phyloP scores from a whole-genome alignment of 2,113 vertebrate genomes.

The Eurystomus gularis region DNA sequence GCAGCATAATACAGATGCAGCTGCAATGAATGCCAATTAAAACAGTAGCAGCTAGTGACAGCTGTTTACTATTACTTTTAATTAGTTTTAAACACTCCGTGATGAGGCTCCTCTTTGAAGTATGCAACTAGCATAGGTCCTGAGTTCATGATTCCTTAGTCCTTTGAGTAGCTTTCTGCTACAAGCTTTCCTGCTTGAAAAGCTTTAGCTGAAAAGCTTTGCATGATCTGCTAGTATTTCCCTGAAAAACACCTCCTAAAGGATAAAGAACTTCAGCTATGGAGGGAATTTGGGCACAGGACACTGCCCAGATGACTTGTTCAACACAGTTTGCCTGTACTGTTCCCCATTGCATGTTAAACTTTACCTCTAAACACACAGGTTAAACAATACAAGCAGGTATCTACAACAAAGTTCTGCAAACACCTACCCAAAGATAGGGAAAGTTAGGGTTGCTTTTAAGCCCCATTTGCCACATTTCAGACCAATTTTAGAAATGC shows the following conservation, averaged over 20 bases:
- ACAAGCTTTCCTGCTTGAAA: background rate
- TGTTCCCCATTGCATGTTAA: background rate
- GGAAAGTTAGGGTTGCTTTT: background rate
- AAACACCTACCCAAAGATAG: background rate
- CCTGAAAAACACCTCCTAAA: background rate
- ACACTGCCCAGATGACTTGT: background rate
- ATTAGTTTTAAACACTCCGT: slow-evolving; percentile 60
- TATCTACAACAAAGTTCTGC: background rate
- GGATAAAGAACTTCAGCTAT: background rate
- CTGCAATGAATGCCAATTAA: slow-evolving; percentile 40
- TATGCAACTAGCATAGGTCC: background rate
- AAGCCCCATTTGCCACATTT: background rate
- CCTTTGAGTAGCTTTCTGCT: background rate
- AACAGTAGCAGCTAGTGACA: slow-evolving; percentile 58
- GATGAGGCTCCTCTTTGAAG: slow-evolving; percentile 16
- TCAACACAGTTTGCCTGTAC: background rate
- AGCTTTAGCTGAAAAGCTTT: background rate
- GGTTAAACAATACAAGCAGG: background rate
- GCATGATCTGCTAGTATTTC: background rate
- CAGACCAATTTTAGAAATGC: background rate
- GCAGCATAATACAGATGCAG: slow-evolving; percentile 40
- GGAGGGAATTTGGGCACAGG: background rate
- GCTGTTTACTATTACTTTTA: slow-evolving; percentile 66
- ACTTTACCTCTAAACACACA: background rate
- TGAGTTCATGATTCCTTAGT: background rate